Evolutionary conservation across 2,888 invertebrate species (phyloP), one percentile per base, ranked within the genome.

Genomic region (Chirona hameri): DNA sequence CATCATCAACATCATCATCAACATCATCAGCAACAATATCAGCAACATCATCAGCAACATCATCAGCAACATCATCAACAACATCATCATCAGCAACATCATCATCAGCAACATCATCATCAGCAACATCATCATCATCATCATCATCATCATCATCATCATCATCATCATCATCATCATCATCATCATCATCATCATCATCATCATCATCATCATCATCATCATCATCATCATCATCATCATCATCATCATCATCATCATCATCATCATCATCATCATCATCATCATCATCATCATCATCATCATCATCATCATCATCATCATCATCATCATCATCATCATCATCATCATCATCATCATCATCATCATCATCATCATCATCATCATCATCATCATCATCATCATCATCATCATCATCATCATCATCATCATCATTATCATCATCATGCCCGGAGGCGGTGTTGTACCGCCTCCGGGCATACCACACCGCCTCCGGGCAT

Each of bases 281-380:
- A 18, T 65, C 65, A 65, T 65, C 65, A 21, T 65, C n/a, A 65
- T 65, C n/a, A 21, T 65, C 21, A n/a, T 65, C n/a, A 65, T 18
- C n/a, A 21, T 21, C 21, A 65, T 18, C n/a, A 65, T 65, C n/a
- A n/a, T 18, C 65, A 65, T 65, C 18, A n/a, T 21, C 65, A n/a
- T n/a, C 65, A 65, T 65, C 65, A 65, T 65, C n/a, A 65, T 65
- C 65, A 65, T n/a, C 65, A 65, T 65, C n/a, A n/a, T n/a, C 65
- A 65, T 65, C 65, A 65, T 65, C 65, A 65, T 65, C 65, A n/a
- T 65, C 65, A n/a, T 65, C 65, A n/a, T 65, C 65, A n/a, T 65
- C 65, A 65, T 65, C n/a, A 65, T 65, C 65, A n/a, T 65, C 65
- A 65, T 65, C 65, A 65, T 65, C n/a, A n/a, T 65, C 65, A n/a